phyloP scores from a whole-genome alignment of 2,888 invertebrate species.

The Nymphalis polychloros region DNA sequence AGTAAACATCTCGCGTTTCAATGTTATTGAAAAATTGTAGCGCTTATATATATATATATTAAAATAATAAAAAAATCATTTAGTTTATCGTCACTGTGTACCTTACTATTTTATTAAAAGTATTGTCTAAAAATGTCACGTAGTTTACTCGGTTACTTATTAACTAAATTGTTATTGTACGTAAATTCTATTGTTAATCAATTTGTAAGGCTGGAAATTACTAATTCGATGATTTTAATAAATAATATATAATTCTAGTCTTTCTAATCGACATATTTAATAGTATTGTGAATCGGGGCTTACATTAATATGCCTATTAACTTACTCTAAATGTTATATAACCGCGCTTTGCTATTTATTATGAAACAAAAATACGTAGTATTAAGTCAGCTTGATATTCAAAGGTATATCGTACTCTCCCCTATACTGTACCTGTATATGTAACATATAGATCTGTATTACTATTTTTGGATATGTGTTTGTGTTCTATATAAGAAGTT shows the following conservation, averaged over 20 bases:
- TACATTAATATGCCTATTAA: slow-evolving; percentile 26
- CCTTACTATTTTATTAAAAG: slow-evolving; percentile 49
- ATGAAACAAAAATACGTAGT: background rate
- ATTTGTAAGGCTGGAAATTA: slow-evolving; percentile 44
- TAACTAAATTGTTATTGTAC: slow-evolving; percentile 40
- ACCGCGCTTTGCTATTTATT: slow-evolving; percentile 6
- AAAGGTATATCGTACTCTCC: background rate
- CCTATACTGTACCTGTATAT: background rate
- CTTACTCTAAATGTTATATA: slow-evolving; percentile 11
- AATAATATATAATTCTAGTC: slow-evolving; percentile 34
- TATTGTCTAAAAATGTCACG: slow-evolving; percentile 41
- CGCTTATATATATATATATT: slow-evolving; percentile 8
- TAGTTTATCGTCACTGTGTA: slow-evolving; percentile 57
- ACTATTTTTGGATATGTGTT: slow-evolving; percentile 27
- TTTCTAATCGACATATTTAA: slow-evolving; percentile 22
- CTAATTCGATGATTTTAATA: slow-evolving; percentile 32
- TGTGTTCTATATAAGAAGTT: slow-evolving; percentile 13
- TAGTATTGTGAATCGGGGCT: slow-evolving; percentile 21
- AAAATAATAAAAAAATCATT: slow-evolving; percentile 25
- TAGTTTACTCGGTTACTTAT: slow-evolving; percentile 40
- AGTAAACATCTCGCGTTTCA: slow-evolving; percentile 29
- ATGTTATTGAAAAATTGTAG: slow-evolving; percentile 21
- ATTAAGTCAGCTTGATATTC: background rate
- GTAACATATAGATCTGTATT: slow-evolving; percentile 8
- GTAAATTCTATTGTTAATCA: slow-evolving; percentile 40